These are phyloP conservation scores for Phortica variegata DNA, from an alignment of 1,140 invertebrate species.

Conservation along the genomic window DNA sequence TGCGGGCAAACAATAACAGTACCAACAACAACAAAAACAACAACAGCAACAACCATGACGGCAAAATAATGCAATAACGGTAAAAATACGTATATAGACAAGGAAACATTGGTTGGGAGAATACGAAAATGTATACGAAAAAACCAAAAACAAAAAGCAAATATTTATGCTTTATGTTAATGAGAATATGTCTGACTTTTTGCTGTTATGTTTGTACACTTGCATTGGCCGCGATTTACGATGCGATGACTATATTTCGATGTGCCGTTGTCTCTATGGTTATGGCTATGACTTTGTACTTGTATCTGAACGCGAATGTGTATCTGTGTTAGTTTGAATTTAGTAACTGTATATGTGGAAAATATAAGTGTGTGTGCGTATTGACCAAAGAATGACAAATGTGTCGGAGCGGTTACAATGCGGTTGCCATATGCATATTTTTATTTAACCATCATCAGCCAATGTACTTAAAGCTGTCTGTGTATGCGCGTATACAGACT, in stretches of 20 bases:
- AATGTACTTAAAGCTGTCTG: too few relatives aligned
- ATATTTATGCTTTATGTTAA: slow-evolving; percentile 57
- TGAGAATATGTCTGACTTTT: slow-evolving; percentile 55
- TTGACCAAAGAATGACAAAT: slow-evolving; percentile 42
- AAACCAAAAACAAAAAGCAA: slow-evolving; percentile 49
- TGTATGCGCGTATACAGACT: too few relatives aligned
- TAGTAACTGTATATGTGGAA: too few relatives aligned
- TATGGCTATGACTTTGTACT: slow-evolving; percentile 9
- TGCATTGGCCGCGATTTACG: slow-evolving; percentile 36
- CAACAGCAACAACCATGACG: too few relatives aligned
- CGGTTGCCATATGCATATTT: slow-evolving; percentile 38
- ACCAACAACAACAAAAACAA: too few relatives aligned
- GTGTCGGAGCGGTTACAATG: slow-evolving; percentile 34
- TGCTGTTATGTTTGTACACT: slow-evolving; percentile 48
- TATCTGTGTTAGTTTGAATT: slow-evolving; percentile 1
- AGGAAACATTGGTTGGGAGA: too few relatives aligned
- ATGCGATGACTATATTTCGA: slow-evolving; percentile 14
- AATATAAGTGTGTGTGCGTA: slow-evolving; percentile 3
- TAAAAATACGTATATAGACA: too few relatives aligned
- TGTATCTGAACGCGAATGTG: not conserved
- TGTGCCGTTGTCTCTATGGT: slow-evolving; percentile 12
- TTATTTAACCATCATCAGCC: too few relatives aligned
- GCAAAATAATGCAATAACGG: too few relatives aligned
- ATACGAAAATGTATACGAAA: too few relatives aligned
- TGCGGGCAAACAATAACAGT: too few relatives aligned